A percentile compares a stretch with the other conserved stretches of the same genome.
Conservation (phyloP, 2,888 invertebrate species). For the Hylaea fasciaria region DNA sequence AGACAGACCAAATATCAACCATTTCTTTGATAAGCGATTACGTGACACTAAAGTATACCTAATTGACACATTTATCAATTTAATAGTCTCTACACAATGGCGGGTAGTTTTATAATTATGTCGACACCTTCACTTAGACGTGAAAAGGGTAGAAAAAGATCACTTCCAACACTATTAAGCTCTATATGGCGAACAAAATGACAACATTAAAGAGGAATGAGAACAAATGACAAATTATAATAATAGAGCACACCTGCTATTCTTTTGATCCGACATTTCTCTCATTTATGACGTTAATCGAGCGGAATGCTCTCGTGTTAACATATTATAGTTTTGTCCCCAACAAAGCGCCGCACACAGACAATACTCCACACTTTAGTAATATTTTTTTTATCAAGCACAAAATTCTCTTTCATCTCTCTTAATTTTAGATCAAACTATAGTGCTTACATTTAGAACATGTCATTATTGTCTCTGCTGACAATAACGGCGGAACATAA, state of each 20-base stretch:
- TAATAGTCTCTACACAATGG: conserved; percentile 42
- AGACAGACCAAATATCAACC: conserved; percentile 3
- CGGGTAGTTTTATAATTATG: conserved; percentile 46
- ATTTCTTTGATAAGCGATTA: conserved; percentile 1
- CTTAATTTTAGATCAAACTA: conserved; percentile 83
- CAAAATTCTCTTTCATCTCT: conserved; percentile 81
- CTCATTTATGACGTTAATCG: conserved; percentile 84
- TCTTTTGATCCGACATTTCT: conserved; percentile 84
- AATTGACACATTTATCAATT: conserved; percentile 52
- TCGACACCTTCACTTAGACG: conserved; percentile 54
- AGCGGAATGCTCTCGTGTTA: conserved; percentile 78
- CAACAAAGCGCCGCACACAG: conserved; percentile 76
- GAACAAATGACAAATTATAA: conserved; percentile 81
- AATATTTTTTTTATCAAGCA: conserved; percentile 81
- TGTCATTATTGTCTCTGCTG: conserved; percentile 79
- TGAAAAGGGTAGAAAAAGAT: conserved; percentile 51
- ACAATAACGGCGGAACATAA: conserved; percentile 50
- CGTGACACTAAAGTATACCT: conserved; percentile 24
- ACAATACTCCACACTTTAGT: conserved; percentile 77
- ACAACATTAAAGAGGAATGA: conserved; percentile 70
- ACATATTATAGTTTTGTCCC: conserved; percentile 73
- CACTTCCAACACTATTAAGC: conserved; percentile 63
- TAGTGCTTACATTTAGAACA: conserved; percentile 82
- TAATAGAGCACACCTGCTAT: conserved; percentile 83
- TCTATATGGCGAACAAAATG: conserved; percentile 60